Evolutionary conservation across 2,888 invertebrate species (phyloP).

Genomic region (Ametastegia equiseti): DNA sequence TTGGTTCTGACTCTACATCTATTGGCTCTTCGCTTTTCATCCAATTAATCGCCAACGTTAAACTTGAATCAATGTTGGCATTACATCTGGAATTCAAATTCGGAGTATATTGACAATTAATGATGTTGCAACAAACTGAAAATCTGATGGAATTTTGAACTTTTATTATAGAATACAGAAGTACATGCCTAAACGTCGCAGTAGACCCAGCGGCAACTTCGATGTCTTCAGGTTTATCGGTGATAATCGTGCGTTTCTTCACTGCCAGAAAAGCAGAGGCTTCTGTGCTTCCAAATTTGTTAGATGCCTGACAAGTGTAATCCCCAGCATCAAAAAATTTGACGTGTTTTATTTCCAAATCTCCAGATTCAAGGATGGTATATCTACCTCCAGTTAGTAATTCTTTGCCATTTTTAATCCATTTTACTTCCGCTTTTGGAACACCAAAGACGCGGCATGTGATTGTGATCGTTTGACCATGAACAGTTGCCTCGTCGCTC

Average conservation of each 20-base stretch:
- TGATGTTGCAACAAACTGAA: neutral
- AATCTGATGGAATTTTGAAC: neutral
- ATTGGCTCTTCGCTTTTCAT: conserved; percentile 90
- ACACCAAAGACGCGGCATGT: conserved; percentile 97
- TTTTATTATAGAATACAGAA: neutral
- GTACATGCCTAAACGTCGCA: conserved; percentile 87
- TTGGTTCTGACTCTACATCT: conserved; percentile 90
- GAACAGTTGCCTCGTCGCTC: conserved; percentile 88
- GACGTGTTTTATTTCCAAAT: conserved; percentile 89
- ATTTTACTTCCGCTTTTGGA: conserved; percentile 96
- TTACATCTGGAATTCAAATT: conserved; percentile 84
- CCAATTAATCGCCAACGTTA: conserved; percentile 91
- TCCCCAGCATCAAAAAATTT: conserved; percentile 93
- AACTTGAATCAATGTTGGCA: conserved; percentile 92
- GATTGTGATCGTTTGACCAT: conserved; percentile 88
- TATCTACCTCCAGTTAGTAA: conserved; percentile 95
- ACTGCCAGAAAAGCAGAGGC: conserved; percentile 90
- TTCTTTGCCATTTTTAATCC: conserved; percentile 90
- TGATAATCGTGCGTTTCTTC: conserved; percentile 92
- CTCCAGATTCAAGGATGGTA: conserved; percentile 86
- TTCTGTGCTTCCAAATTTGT: conserved; percentile 92
- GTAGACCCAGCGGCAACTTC: conserved; percentile 93
- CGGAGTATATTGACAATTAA: conserved; percentile 62
- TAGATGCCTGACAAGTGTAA: conserved; percentile 94
- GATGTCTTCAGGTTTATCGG: conserved; percentile 92